Conservation (phyloP, 2,888 invertebrate species). For the Aricia artaxerxes region DNA sequence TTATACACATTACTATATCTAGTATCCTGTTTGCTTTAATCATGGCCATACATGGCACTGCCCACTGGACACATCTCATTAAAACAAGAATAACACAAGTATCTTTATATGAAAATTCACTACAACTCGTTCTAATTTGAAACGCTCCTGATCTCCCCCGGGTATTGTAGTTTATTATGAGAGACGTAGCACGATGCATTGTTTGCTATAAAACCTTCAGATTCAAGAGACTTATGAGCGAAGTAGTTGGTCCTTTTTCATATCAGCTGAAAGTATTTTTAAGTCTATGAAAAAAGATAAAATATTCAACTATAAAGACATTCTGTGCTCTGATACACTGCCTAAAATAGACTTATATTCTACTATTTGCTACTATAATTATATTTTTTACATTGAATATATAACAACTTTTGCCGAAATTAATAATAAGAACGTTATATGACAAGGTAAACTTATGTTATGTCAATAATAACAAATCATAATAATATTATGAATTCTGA, state of each 20-base stretch:
- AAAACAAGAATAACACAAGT: neutral
- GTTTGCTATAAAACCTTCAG: neutral
- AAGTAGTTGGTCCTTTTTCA: neutral
- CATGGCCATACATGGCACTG: neutral
- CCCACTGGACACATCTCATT: neutral
- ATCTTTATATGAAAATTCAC: neutral
- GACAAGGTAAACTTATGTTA: too few species aligned
- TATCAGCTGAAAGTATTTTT: neutral
- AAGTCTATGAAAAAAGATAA: neutral
- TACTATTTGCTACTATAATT: too few species aligned
- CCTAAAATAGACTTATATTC: too few species aligned
- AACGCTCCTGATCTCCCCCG: slow-evolving; percentile 3
- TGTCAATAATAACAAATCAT: neutral
- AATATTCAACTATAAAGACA: too few species aligned
- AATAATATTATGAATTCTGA: too few species aligned
- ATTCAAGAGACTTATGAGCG: neutral
- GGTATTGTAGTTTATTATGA: neutral
- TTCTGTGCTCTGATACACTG: too few species aligned
- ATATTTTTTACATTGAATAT: too few species aligned
- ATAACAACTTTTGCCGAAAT: too few species aligned
- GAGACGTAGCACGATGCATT: neutral
- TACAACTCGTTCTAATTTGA: neutral
- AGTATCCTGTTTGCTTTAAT: too few species aligned
- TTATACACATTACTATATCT: too few species aligned
- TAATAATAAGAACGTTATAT: too few species aligned